Evolutionary conservation across 2,113 vertebrate species (phyloP), one percentile per base, ranked within the genome.

Genomic region (Strix aluco): DNA sequence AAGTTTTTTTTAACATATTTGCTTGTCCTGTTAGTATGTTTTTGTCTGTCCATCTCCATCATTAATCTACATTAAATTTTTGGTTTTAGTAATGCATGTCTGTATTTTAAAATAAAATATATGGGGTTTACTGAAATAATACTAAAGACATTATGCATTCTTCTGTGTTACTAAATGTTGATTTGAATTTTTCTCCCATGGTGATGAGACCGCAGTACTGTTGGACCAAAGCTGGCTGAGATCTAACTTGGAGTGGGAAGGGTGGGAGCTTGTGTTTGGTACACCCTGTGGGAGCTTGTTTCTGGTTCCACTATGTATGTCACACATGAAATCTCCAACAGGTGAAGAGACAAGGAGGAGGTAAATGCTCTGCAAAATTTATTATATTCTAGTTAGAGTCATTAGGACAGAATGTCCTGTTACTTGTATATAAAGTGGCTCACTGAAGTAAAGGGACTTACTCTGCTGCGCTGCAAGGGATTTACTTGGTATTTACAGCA

Each of bases 171-270:
- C 30, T 78, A 54, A 85, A 71, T 46, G 11, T 10, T 3, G 4
- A 3, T 46, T 70, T 87, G 62, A 0, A 14, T 46, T 66, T 91
- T 91, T 73, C 10, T 71, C 8, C 30, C 21, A 12, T 18, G 3
- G 4, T 44, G 17, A 32, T 15, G 29, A 25, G 19, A 58, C 15
- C 0, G 0, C 8, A 42, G 13, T 12, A 25, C 9, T 32, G 6
- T 19, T 74, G 29, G 15, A 55, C 13, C 22, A 92, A 54, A 51
- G 5, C 9, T 86, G 15, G 6, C 9, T 73, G 54, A 72, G 16
- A 40, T 49, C 11, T 57, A 47, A 23, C 8, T 69, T 2, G 2
- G 10, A 57, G 27, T 4, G 10, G 5, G 1, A 11, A 14, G 1
- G 5, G 3, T 36, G 13, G 26, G 40, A 80, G 8, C 30, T 27